A percentile compares a stretch with the other conserved stretches of the same genome.
Conservation (phyloP, 2,797 vertebrate species). For the Luscinia luscinia region DNA sequence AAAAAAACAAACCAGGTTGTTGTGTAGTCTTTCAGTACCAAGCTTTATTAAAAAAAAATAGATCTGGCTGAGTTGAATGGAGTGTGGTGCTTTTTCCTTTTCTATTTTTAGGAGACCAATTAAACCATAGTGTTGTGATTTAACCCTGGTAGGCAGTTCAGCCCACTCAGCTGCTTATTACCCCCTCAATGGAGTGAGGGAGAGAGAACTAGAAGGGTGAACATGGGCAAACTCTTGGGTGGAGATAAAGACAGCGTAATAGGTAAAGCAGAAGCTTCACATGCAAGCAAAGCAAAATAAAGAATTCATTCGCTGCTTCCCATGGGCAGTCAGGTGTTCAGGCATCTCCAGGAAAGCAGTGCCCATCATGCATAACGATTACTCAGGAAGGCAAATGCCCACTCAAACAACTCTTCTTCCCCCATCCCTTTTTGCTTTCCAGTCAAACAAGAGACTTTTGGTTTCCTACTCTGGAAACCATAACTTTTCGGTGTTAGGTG, state of each 20-base stretch:
- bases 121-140: background rate
- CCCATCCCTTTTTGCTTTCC: background rate
- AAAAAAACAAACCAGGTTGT: background rate
- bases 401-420: background rate
- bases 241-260: background rate
- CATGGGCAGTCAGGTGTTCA: background rate
- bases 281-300: background rate
- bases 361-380: rapidly evolving
- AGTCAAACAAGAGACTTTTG: background rate
- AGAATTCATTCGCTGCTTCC: background rate
- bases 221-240: background rate
- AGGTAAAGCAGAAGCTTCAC: background rate
- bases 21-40: background rate
- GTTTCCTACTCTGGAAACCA: background rate
- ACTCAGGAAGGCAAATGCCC: background rate
- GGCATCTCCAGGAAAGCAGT: background rate
- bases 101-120: background rate
- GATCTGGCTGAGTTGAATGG: background rate
- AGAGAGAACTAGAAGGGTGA: background rate
- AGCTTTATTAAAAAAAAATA: background rate
- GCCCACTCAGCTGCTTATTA: background rate
- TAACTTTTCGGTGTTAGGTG: background rate
- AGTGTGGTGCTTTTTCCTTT: background rate
- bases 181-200: rapidly evolving
- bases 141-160: background rate